A percentile compares a stretch with the other conserved stretches of the same genome.
phyloP scores from a whole-genome alignment of 2,888 invertebrate species.

The Drosophila paramelanica region DNA sequence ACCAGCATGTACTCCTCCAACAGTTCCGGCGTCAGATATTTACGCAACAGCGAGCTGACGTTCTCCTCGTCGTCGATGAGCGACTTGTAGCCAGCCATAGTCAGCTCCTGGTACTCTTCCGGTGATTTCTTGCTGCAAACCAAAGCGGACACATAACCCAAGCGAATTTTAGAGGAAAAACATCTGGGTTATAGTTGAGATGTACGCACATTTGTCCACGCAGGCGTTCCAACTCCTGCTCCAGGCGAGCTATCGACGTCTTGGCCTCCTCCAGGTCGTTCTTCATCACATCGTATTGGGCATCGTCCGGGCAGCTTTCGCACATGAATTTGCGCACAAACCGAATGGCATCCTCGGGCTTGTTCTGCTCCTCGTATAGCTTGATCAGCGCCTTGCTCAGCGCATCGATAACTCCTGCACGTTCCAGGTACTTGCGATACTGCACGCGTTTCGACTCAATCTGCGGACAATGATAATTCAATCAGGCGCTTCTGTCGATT shows the following conservation, averaged over 20 bases:
- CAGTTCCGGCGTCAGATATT: slow-evolving; percentile 87
- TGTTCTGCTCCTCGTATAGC: slow-evolving; percentile 84
- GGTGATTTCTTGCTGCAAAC: slow-evolving; percentile 82
- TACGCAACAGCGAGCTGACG: slow-evolving; percentile 87
- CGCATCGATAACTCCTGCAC: slow-evolving; percentile 84
- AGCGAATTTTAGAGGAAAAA: no score
- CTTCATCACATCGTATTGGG: slow-evolving; percentile 82
- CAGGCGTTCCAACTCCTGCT: slow-evolving; percentile 82
- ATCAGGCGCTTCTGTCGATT: background rate
- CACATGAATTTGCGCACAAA: slow-evolving; percentile 84
- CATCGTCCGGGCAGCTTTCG: slow-evolving; percentile 84
- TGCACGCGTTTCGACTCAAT: slow-evolving; percentile 85
- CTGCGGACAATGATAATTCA: slow-evolving; percentile 44
- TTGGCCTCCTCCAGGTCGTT: slow-evolving; percentile 82
- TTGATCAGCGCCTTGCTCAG: slow-evolving; percentile 84
- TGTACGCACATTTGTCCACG: slow-evolving; percentile 83
- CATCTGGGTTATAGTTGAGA: no score
- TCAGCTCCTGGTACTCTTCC: slow-evolving; percentile 84
- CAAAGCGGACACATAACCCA: no score
- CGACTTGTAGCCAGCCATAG: slow-evolving; percentile 86
- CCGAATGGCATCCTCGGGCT: slow-evolving; percentile 84
- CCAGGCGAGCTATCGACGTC: slow-evolving; percentile 75
- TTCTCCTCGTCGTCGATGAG: slow-evolving; percentile 86
- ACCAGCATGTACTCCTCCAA: slow-evolving; percentile 86
- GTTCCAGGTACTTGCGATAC: slow-evolving; percentile 84